Conservation (phyloP, 1,140 invertebrate species). For the Berghia stephanieae region DNA sequence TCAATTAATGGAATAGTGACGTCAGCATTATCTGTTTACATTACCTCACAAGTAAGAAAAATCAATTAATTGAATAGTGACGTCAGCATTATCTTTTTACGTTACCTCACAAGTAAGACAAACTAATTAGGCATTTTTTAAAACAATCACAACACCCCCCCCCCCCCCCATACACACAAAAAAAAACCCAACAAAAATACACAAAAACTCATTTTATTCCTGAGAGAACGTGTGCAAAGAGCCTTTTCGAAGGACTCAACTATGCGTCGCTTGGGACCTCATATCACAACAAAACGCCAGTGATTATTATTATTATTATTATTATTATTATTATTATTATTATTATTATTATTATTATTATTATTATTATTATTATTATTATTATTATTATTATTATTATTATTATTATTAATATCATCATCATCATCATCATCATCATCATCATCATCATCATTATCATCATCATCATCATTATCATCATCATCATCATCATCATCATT, state of each 20-base stretch:
- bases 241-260: too few species aligned
- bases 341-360: neutral
- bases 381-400: neutral
- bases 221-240: too few species aligned
- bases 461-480: neutral
- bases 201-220: too few species aligned
- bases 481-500: neutral
- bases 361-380: neutral
- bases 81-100: neutral
- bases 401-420: neutral
- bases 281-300: neutral
- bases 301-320: neutral
- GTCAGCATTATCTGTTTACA: neutral
- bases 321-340: neutral
- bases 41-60: neutral
- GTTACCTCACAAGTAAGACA: neutral
- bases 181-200: too few species aligned
- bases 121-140: too few species aligned
- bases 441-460: neutral
- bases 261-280: too few species aligned
- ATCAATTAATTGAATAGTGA: constrained; percentile 18
- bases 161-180: too few species aligned
- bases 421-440: neutral
- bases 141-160: too few species aligned
- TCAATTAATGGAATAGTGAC: constrained; percentile 17